Evolutionary conservation across 2,113 vertebrate genomes (phyloP).

Genomic region (Seriola aureovittata): DNA sequence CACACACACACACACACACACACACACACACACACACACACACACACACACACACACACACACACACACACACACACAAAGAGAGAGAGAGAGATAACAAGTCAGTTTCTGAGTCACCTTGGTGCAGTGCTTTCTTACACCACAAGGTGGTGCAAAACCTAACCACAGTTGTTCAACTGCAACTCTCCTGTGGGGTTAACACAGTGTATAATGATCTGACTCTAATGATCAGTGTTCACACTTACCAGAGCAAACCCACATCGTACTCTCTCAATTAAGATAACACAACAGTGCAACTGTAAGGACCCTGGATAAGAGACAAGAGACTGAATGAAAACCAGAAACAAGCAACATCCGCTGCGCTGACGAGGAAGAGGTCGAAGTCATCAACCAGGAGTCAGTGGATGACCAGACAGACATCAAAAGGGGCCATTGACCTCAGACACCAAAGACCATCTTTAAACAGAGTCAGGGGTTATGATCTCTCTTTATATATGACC

Average conservation of each 20-base stretch:
- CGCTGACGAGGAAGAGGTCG: not conserved
- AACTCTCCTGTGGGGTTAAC: not conserved
- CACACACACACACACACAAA: not conserved
- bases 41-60: slow-evolving; percentile 3
- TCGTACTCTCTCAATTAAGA: not conserved
- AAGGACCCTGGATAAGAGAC: not conserved
- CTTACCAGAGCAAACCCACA: not conserved
- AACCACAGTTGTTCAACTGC: not conserved
- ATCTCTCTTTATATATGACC: not conserved
- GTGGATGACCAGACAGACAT: not conserved
- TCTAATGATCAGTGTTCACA: slow-evolving; percentile 4
- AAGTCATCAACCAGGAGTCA: not conserved
- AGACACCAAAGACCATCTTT: not conserved
- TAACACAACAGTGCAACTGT: no score
- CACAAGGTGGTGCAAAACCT: slow-evolving; percentile 72
- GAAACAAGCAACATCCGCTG: not conserved
- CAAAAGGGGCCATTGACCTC: not conserved
- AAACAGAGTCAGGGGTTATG: not conserved
- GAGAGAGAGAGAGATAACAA: not conserved
- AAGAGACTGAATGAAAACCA: not conserved
- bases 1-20: slow-evolving; percentile 10
- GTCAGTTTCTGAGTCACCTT: not conserved
- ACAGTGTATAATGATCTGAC: not conserved
- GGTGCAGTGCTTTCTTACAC: slow-evolving; percentile 10
- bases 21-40: not conserved